Evolutionary conservation across 1,140 invertebrate species (phyloP), one percentile per base, ranked within the genome.

Genomic region (Parasteatoda tepidariorum): DNA sequence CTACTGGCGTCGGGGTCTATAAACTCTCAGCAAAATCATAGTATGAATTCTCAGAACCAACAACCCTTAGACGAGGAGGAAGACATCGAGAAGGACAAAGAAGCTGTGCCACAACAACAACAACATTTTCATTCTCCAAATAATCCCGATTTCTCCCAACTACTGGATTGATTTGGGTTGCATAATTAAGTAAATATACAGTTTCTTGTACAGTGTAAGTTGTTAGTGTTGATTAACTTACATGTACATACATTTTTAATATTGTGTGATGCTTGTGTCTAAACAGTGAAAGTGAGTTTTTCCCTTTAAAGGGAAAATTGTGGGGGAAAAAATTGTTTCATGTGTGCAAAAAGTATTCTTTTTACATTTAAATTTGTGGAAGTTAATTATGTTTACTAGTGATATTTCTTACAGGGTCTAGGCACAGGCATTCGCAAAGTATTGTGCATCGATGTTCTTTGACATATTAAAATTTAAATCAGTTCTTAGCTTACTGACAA

Each of bases 71-170:
- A 59, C 7, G 22, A 71, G 38, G 31, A 54, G 13, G 15, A 73
- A 24, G 81, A 83, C 64, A 83, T 66, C 24, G 38, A 59, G 30
- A 67, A 83, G 13, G 59, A 83, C 6, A 71, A 33, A 64, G 66
- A 68, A 34, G 31, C 64, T 28, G 62, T 31, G n/a, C 48, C 33
- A 28, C 79, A 59, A 38, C 73, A 64, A 59, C 66, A 85, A 30
- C 54, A 75, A 30, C 71, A 85, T 76, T 84, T 78, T 61, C 81
- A 84, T 34, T 74, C 70, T 31, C 71, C 79, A 22, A 82, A n/a
- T 26, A 85, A 76, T 71, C 84, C 84, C 13, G 84, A 85, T 61
- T 85, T 85, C 48, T 81, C 84, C 59, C 84, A 85, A 67, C 33
- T 85, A 26, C 59, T 85, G n/a, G 84, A 85, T 55, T 85, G 68